Evolutionary conservation across 53 echinoderm and acorn worm species (phyloP).

Genomic region (Temnopleurus reevesii): DNA sequence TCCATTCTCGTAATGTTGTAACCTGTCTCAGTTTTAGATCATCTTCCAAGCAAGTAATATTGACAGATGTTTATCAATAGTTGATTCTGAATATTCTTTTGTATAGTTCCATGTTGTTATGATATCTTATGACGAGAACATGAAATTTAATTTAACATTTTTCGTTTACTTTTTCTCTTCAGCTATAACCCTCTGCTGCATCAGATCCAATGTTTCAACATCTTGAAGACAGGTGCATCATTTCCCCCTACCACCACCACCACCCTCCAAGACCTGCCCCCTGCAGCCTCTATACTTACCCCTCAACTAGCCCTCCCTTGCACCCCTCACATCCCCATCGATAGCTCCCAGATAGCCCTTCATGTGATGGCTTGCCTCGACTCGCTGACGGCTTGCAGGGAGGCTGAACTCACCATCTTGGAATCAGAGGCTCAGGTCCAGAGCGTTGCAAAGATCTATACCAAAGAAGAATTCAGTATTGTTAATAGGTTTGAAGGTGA

Average conservation of each 20-base stretch:
- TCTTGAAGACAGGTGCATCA: constrained; percentile 55
- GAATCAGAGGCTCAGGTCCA: constrained; percentile 67
- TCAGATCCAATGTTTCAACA: constrained; percentile 74
- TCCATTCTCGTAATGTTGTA: no score
- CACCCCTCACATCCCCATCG: constrained; percentile 68
- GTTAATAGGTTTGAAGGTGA: constrained; percentile 94
- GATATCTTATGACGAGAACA: no score
- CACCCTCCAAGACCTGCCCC: constrained; percentile 63
- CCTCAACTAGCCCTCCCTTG: constrained; percentile 89
- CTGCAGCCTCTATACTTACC: constrained; percentile 68
- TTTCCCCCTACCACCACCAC: constrained; percentile 13
- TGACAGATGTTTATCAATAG: no score
- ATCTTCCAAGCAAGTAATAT: no score
- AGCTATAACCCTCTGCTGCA: constrained; percentile 76
- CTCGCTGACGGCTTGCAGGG: constrained; percentile 73
- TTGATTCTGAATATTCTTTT: no score
- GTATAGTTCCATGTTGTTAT: no score
- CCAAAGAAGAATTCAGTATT: constrained; percentile 86
- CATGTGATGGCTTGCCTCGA: constrained; percentile 89
- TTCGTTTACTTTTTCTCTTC: neutral
- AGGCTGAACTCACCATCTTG: constrained; percentile 77
- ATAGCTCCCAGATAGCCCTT: constrained; percentile 86
- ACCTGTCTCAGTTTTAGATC: no score
- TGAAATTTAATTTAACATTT: no score
- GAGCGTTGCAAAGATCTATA: constrained; percentile 72